Base-by-base conservation (phyloP, 2,797 vertebrate genomes). In the Acanthurus tractus region DNA sequence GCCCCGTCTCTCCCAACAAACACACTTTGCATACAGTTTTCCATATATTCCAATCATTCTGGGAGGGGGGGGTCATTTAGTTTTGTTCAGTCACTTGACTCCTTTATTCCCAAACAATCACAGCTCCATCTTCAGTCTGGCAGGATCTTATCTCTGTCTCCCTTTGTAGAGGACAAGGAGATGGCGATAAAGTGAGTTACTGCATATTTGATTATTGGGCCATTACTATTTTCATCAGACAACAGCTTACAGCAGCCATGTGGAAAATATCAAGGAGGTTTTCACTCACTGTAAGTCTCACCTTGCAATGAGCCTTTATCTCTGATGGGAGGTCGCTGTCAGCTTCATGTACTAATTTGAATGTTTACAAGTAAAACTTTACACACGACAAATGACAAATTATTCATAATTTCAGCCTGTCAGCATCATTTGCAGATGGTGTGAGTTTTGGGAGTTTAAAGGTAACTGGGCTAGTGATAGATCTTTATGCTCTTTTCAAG, bases 401-500 rank as follows among this genome's bases (percentile, higher is more conserved):
- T 42, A 48, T 70, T 42, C 7, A 53, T 56, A 8, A 36, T 40
- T 56, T 65, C 29, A 55, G 45, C 42, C 23, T 69, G 59, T 11
- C 4, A 50, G 25, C 58, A 46, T 53, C 50, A 56, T 66, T 68
- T 78, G 17, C 34, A 58, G 20, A 45, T 44, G 25, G 13, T 45
- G 29, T 63, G 46, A 62, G 54, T 63, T 42, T 45, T 54, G 34
- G 34, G 67, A 61, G 72, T 76, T 78, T 48, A 69, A 58, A 84
- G 80, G 75, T 76, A 70, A 84, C 63, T 81, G 74, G 61, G 68
- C 73, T 83, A 89, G 93, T 90, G 89, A 94, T 91, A 82, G 94
- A 95, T 95, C 94, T 93, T 84, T 89, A 95, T 96, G 93, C 94
- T 97, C 96, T 97, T 97, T 97, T 98, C 97, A 98, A 96, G 97